Evolutionary conservation across 2,888 invertebrate species (phyloP).

Genomic region (Drosophila fulvimacula): DNA sequence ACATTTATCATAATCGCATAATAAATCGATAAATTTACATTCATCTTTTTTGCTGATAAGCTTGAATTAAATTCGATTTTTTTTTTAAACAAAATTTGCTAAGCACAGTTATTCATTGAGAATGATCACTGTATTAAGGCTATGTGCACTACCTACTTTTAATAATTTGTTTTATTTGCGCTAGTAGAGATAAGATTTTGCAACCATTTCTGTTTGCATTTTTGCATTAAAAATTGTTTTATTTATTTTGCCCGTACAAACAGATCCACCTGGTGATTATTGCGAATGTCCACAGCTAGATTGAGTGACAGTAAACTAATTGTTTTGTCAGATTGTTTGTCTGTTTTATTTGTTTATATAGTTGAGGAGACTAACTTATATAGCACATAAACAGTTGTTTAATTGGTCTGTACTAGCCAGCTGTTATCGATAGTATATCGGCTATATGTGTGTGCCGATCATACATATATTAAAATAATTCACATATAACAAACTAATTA

Average conservation of each 20-base stretch:
- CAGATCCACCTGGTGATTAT: slow-evolving; percentile 21
- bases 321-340: slow-evolving; percentile 22
- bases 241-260: slow-evolving; percentile 6
- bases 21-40: background rate
- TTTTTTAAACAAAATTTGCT: background rate
- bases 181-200: slow-evolving; percentile 14
- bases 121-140: background rate
- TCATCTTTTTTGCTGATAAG: background rate
- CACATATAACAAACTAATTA: too few relatives aligned
- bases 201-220: slow-evolving; percentile 19
- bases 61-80: too few relatives aligned
- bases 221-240: slow-evolving; percentile 10
- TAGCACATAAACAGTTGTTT: slow-evolving; percentile 10
- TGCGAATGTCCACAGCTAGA: background rate
- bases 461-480: too few relatives aligned
- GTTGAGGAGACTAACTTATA: slow-evolving; percentile 3
- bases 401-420: too few relatives aligned
- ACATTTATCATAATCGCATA: background rate
- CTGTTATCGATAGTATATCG: background rate
- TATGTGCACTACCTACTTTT: background rate
- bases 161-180: slow-evolving; percentile 19
- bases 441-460: too few relatives aligned
- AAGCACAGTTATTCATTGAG: background rate
- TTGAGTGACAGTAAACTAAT: slow-evolving; percentile 8
- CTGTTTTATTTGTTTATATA: slow-evolving; percentile 6